Base-by-base conservation (phyloP, 2,888 invertebrate species). In the Tetramorium bicarinatum region DNA sequence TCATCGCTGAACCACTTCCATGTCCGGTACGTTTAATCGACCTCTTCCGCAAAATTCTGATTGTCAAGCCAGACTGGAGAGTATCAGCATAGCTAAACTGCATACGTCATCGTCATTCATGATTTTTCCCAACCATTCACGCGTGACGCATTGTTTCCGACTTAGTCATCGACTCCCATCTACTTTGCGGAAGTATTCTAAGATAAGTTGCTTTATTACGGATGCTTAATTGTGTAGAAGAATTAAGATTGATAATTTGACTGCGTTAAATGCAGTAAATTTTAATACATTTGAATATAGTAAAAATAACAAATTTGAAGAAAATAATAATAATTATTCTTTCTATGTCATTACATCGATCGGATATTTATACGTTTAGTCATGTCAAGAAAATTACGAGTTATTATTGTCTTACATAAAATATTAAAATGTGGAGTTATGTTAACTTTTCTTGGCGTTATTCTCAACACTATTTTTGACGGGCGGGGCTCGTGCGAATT, bases 1-100 rank as follows among this genome's bases (percentile, higher is more conserved):
- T 89, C 89, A 76, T 64, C 44, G 41, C 83, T 80, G 82, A 75
- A 87, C 89, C 90, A 90, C 89, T 89, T 89, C 89, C 90, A 84
- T 81, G 80, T 89, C 89, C 89, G 87, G 87, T 69, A 41, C 34
- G 62, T 83, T 56, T 82, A 82, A 85, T 87, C 72, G 41, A 61
- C 77, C 71, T 74, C 83, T 80, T 84, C 52, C 81, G 82, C 82
- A 67, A 85, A 85, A 85, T 85, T 71, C 83, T 84, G 83, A 87
- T 85, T 82, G 80, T 85, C 88, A 82, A 83, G 25, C 64, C 47
- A 41, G 75, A 38, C 18, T 15, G 49, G 79, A 69, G 75, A 81
- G 75, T 83, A 69, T 76, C 61, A 76, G 18, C 41, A 69, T 81
- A 56, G 52, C 84, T 86, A 81, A 72, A 62, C 74, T 74, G 29